phyloP scores from a whole-genome alignment of 2,888 invertebrate genomes.

The Baronia brevicornis region DNA sequence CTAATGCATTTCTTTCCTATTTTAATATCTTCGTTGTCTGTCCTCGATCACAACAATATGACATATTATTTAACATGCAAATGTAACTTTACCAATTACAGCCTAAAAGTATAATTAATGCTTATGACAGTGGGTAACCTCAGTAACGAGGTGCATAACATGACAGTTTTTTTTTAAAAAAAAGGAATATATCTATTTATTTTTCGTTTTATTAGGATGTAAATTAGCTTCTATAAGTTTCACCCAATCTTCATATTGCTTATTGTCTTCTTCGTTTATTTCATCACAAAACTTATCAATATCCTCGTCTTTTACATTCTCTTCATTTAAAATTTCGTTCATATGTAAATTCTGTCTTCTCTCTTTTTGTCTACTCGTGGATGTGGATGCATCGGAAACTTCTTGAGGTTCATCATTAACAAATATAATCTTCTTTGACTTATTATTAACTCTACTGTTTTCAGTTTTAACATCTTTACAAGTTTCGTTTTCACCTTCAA shows the following conservation, averaged over 20 bases:
- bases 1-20: too few relatives aligned
- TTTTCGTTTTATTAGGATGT: constrained; percentile 39
- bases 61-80: too few relatives aligned
- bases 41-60: too few relatives aligned
- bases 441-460: constrained; percentile 6
- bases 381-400: constrained; percentile 6
- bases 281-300: constrained; percentile 64
- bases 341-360: constrained; percentile 1
- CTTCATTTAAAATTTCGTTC: constrained; percentile 29
- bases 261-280: constrained; percentile 54
- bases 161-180: neutral
- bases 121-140: too few relatives aligned
- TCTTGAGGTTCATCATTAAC: constrained; percentile 13
- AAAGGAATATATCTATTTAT: constrained; percentile 16
- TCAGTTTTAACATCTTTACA: constrained; percentile 9
- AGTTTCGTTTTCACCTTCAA: neutral
- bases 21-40: too few relatives aligned
- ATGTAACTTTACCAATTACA: too few relatives aligned
- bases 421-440: constrained; percentile 17
- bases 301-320: constrained; percentile 54
- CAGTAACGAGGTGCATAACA: neutral
- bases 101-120: too few relatives aligned
- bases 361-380: constrained; percentile 20
- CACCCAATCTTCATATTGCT: constrained; percentile 59
- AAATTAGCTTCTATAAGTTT: constrained; percentile 58